phyloP scores from a whole-genome alignment of 2,888 invertebrate genomes.

The Cacoxenus indagator region DNA sequence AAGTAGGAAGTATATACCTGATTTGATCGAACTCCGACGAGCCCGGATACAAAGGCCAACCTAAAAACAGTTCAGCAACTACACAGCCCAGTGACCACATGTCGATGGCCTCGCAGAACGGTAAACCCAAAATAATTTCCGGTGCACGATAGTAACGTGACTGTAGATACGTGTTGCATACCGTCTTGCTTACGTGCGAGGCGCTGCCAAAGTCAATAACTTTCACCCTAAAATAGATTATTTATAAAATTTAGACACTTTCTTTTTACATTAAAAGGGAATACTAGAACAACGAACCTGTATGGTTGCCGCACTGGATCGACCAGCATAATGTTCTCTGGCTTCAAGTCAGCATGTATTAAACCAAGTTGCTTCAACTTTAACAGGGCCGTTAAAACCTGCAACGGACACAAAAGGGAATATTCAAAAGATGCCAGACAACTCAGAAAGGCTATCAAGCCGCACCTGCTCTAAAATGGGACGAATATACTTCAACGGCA shows the following conservation, averaged over 20 bases:
- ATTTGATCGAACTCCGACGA: constrained; percentile 99
- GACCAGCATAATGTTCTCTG: constrained; percentile 99
- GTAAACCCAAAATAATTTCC: constrained; percentile 96
- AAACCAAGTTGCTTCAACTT: constrained; percentile 91
- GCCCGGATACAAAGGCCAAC: constrained; percentile 99
- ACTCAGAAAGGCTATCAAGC: too few species aligned
- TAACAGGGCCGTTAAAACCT: constrained; percentile 78
- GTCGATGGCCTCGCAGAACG: constrained; percentile 99
- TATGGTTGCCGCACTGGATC: constrained; percentile 98
- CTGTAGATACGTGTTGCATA: constrained; percentile 99
- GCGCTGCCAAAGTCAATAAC: constrained; percentile 99
- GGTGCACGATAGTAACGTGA: constrained; percentile 98
- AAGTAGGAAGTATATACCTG: too few species aligned
- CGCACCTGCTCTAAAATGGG: constrained; percentile 98
- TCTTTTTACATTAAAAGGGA: background rate
- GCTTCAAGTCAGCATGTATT: constrained; percentile 99
- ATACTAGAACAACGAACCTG: constrained; percentile 56
- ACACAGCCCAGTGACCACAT: constrained; percentile 99
- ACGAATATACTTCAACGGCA: constrained; percentile 97
- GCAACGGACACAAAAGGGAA: background rate
- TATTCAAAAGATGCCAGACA: too few species aligned
- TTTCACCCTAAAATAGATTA: constrained; percentile 81
- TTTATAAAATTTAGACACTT: background rate
- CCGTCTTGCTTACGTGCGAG: constrained; percentile 98
- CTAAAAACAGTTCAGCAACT: constrained; percentile 98